Evolutionary conservation across 2,113 vertebrate species (phyloP).

Genomic region (Plestiodon gilberti): DNA sequence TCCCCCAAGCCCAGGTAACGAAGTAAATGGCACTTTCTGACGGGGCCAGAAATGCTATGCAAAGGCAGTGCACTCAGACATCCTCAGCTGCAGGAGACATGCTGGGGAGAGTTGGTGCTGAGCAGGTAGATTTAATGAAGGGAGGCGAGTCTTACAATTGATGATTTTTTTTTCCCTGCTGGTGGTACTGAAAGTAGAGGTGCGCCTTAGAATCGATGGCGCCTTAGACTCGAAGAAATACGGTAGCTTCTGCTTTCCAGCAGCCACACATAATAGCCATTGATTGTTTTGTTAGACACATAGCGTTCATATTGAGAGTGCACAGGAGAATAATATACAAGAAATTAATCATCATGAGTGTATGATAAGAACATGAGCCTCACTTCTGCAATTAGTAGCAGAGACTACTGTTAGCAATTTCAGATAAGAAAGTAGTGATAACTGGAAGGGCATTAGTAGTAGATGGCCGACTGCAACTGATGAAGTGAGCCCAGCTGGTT

Average conservation of each 20-base stretch:
- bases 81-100: too few species aligned
- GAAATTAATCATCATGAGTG: conserved; percentile 13
- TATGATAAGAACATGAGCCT: background rate
- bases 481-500: background rate
- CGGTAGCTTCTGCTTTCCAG: background rate
- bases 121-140: too few species aligned
- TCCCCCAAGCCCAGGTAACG: too few species aligned
- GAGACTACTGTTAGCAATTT: conserved; percentile 3
- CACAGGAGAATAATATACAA: background rate
- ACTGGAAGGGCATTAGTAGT: background rate
- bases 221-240: too few species aligned
- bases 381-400: background rate
- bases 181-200: too few species aligned
- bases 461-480: background rate
- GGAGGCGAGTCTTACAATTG: too few species aligned
- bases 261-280: background rate
- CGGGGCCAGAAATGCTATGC: too few species aligned
- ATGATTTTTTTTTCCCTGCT: too few species aligned
- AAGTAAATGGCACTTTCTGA: too few species aligned
- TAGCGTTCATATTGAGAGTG: accelerated
- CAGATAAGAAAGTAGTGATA: background rate
- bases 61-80: too few species aligned
- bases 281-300: conserved; percentile 1
- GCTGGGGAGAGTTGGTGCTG: too few species aligned
- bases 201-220: too few species aligned